These are phyloP conservation scores for Semotilus atromaculatus DNA, from an alignment of 2,797 vertebrate genomes.

Conservation along the genomic window DNA sequence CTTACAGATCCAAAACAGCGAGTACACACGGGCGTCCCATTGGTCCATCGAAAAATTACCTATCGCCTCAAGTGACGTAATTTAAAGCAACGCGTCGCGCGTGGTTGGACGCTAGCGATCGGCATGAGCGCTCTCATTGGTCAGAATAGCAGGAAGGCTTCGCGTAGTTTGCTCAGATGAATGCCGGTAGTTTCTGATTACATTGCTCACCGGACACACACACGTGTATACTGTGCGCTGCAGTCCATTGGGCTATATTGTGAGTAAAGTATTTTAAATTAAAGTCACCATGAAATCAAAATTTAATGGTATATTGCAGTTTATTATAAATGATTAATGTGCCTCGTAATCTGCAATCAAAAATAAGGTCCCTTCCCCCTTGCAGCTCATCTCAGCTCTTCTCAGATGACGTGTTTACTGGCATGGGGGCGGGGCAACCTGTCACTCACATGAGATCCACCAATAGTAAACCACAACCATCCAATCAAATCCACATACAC, in stretches of 20 bases:
- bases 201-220: not conserved
- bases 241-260: not conserved
- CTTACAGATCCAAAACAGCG: not conserved
- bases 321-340: not conserved
- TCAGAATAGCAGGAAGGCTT: slow-evolving; percentile 19
- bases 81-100: slow-evolving; percentile 34
- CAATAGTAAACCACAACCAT: not conserved
- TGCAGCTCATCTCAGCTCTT: not conserved
- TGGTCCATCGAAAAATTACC: slow-evolving; percentile 59
- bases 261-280: not conserved
- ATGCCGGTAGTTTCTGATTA: not conserved
- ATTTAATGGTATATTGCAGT: not conserved
- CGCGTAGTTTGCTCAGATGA: slow-evolving; percentile 32
- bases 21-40: slow-evolving; percentile 63
- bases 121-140: slow-evolving; percentile 63
- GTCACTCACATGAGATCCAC: not conserved
- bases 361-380: not conserved
- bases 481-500: not conserved
- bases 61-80: slow-evolving; percentile 55
- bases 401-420: not conserved
- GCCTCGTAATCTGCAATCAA: not conserved
- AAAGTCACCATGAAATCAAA: not conserved
- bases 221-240: not conserved
- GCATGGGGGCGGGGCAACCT: not conserved
- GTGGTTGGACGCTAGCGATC: slow-evolving; percentile 32